Evolutionary conservation across 2,797 vertebrate species (phyloP).

Genomic region (Myripristis murdjan): DNA sequence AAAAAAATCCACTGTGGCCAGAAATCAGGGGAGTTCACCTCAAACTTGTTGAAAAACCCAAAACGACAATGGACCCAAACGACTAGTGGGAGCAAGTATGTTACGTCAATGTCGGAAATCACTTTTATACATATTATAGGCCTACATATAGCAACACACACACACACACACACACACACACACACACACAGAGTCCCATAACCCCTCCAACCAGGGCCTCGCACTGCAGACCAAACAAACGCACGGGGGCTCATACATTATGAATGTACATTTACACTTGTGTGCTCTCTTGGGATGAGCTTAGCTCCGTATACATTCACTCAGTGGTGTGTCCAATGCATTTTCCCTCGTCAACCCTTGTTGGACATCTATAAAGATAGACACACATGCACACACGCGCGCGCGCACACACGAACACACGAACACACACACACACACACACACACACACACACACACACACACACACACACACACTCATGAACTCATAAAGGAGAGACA

Average conservation of each 20-base stretch:
- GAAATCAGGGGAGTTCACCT: not conserved
- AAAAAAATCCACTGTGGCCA: not conserved
- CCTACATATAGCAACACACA: not conserved
- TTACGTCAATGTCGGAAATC: not conserved
- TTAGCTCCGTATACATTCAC: constrained; percentile 52
- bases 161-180: constrained; percentile 8
- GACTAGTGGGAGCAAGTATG: not conserved
- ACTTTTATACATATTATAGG: not conserved
- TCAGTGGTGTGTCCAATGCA: constrained; percentile 66
- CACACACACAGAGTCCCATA: not conserved
- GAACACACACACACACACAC: constrained; percentile 10
- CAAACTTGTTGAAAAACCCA: constrained; percentile 29
- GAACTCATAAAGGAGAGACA: no score
- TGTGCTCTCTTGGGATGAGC: constrained; percentile 62
- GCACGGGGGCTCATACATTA: constrained; percentile 65
- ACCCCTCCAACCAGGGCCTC: constrained; percentile 31
- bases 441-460: not conserved
- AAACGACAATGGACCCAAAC: not conserved
- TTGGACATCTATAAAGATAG: constrained; percentile 16
- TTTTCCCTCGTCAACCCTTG: constrained; percentile 61
- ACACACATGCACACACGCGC: no score
- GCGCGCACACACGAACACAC: no score
- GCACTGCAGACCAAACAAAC: constrained; percentile 50
- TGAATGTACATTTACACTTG: constrained; percentile 70
- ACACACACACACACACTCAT: no score